phyloP scores from a whole-genome alignment of 2,888 invertebrate genomes.

The Rhagophthalmus giganteus region DNA sequence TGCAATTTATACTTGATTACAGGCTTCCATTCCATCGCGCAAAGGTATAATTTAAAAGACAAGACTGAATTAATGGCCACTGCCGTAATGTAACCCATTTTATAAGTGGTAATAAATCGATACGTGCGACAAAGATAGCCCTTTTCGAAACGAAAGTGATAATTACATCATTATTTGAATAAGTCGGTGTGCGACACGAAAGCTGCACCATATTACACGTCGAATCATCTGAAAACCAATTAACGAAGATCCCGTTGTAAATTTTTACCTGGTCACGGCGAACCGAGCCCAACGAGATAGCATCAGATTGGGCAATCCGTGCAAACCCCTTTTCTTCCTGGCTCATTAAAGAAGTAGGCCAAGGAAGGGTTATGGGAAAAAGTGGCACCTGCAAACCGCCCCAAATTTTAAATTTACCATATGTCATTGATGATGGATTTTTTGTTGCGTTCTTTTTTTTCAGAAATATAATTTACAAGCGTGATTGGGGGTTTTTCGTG shows the following conservation, averaged over 20 bases:
- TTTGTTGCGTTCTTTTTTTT: constrained; percentile 14
- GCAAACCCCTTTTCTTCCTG: constrained; percentile 30
- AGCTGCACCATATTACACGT: too few species aligned
- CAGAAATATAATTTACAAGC: constrained; percentile 21
- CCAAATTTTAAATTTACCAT: constrained; percentile 35
- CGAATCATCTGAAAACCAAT: constrained; percentile 35
- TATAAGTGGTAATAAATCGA: constrained; percentile 20
- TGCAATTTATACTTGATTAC: constrained; percentile 26
- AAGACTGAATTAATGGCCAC: constrained; percentile 19
- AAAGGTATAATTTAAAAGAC: constrained; percentile 20
- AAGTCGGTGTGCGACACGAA: too few species aligned
- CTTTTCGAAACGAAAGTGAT: constrained; percentile 2
- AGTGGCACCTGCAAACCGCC: constrained; percentile 38
- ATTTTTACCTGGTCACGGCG: constrained; percentile 32
- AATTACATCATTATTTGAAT: constrained; percentile 3
- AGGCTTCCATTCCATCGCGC: constrained; percentile 13
- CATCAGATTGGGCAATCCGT: constrained; percentile 28
- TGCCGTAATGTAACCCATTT: constrained; percentile 18
- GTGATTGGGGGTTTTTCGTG: constrained; percentile 20
- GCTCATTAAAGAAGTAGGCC: constrained; percentile 30
- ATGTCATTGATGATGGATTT: constrained; percentile 32
- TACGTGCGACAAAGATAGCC: constrained; percentile 6
- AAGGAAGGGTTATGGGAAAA: constrained; percentile 37
- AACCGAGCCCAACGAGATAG: constrained; percentile 17
- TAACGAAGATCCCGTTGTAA: constrained; percentile 35